Percentiles rank a stretch among this genome's conserved stretches.
phyloP scores from a whole-genome alignment of 2,797 vertebrate genomes.

The Chelon auratus region DNA sequence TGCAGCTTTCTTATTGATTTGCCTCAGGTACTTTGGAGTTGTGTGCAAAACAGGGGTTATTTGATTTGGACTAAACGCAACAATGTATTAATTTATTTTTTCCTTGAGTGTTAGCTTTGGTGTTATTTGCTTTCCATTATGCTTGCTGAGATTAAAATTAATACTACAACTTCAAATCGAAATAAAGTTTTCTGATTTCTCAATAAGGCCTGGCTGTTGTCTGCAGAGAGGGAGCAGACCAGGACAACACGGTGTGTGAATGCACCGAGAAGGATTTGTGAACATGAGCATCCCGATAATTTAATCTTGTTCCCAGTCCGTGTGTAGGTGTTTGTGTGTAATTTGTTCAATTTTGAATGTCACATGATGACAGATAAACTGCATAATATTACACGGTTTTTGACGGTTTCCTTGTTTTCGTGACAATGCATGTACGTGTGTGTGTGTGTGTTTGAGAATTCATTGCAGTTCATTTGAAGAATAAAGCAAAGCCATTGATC shows the following conservation, averaged over 20 bases:
- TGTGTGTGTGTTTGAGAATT: background rate
- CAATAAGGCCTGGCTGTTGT: conserved; percentile 40
- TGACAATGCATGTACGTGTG: background rate
- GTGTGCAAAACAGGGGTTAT: conserved; percentile 70
- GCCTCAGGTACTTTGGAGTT: conserved; percentile 74
- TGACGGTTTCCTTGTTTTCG: background rate
- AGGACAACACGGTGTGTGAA: conserved; percentile 21
- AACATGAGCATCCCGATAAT: background rate
- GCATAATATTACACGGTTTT: background rate
- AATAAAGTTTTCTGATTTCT: conserved; percentile 42
- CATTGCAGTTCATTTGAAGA: background rate
- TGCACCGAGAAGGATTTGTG: conserved; percentile 36
- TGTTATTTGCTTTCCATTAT: conserved; percentile 2
- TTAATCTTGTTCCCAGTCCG: background rate
- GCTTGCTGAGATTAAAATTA: conserved; percentile 42
- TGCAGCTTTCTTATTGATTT: conserved; percentile 80
- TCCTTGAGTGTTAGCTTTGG: conserved; percentile 10
- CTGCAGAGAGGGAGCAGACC: conserved; percentile 40
- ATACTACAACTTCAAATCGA: conserved; percentile 33
- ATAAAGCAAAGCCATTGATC: background rate
- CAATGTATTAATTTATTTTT: conserved; percentile 49
- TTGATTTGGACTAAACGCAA: conserved; percentile 70
- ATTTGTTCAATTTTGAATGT: background rate
- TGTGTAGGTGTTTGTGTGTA: background rate
- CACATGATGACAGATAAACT: background rate